Evolutionary conservation across 2,113 vertebrate species (phyloP).

Genomic region (Theristicus caerulescens): DNA sequence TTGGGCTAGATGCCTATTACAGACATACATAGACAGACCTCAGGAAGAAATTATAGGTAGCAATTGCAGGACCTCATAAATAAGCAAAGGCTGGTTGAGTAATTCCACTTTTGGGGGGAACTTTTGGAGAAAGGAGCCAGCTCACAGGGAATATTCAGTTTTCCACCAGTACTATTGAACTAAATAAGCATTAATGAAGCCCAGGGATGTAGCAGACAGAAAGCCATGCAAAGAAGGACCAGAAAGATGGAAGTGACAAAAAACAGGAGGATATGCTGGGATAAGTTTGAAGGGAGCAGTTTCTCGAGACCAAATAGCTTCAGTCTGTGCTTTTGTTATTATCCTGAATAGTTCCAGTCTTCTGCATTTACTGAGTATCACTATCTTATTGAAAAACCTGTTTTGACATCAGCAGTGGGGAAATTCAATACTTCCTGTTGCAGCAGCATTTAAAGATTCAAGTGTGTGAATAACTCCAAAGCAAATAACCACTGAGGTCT

Average conservation of each 20-base stretch:
- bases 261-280: neutral
- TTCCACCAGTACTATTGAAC: neutral
- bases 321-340: neutral
- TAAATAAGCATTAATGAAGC: neutral
- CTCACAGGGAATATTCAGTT: neutral
- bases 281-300: neutral
- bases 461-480: neutral
- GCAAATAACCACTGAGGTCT: neutral
- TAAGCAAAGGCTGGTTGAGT: neutral
- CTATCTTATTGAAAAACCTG: neutral
- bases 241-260: neutral
- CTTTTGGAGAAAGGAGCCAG: neutral
- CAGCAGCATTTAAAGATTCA: neutral
- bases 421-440: neutral
- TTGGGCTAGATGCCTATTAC: neutral
- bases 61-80: neutral
- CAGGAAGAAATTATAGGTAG: neutral
- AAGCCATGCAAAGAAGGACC: neutral
- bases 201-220: neutral
- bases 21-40: neutral
- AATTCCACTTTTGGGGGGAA: neutral
- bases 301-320: neutral
- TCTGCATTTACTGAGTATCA: neutral
- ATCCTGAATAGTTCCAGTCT: neutral
- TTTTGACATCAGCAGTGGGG: neutral